Base-by-base conservation (phyloP, 2,888 invertebrate species). In the Athripsodes cinereus region DNA sequence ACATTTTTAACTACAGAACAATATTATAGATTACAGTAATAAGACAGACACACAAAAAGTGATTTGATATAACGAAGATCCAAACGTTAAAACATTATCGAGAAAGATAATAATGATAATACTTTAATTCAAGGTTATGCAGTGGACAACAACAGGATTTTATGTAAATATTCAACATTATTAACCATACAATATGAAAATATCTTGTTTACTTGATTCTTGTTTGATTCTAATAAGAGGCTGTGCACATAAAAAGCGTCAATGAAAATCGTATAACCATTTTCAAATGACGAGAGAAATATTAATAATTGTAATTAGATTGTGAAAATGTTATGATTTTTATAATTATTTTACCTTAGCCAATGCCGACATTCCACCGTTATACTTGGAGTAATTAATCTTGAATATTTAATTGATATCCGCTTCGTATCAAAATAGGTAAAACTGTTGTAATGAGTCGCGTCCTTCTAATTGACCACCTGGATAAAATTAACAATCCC, bases 351-450 rank as follows among this genome's bases (percentile, higher is more conserved):
- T 68, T 80, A 85, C 85, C 82, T 85, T 85, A 68, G 83, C 83
- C 80, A 85, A 78, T 70, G 77, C 80, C 73, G 83, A 81, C 77
- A 81, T 81, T 72, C 80, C 79, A 70, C 80, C 82, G 77, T 82
- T 82, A 72, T 83, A 83, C 79, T 84, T 84, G 67, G 80, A 79
- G 74, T 81, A 83, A 74, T 77, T 82, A 82, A 84, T 84, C 79
- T 83, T 83, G 82, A 58, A 40, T 19, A 48, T 48, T 61, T 61
- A 50, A 35, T 50, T 46, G 44, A 19, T 31, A 40, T 18, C 48
- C 11, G 6, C 13, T 19, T 21, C 6, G 16, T 10, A 10, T 48
- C 6, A 48, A 48, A 20, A 48, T 16, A 8, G 5, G 40, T 50
- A 35, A 55, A 49, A n/a, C n/a, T n/a, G n/a, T n/a, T n/a, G n/a